Conservation (phyloP, 30 jellyfish, hydroid and myxozoan genomes). For the Pseudorhiza aurosa region DNA sequence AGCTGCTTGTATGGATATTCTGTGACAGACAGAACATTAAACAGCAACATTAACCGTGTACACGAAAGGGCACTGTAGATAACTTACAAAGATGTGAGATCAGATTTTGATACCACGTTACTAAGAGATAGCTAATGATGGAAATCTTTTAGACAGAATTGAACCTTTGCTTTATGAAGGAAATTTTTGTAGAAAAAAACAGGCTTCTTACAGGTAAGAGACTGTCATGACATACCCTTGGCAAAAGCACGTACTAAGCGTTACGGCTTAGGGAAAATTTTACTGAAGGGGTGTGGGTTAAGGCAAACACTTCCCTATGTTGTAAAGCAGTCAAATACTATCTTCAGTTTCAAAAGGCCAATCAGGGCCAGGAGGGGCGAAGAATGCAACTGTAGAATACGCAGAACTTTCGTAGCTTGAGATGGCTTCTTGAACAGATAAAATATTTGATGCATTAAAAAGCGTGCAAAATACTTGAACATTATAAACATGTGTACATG, state of each 20-base stretch:
- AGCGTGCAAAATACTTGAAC: too few relatives aligned
- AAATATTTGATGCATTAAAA: too few relatives aligned
- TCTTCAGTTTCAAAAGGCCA: neutral
- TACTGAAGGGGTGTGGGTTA: neutral
- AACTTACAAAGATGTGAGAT: too few relatives aligned
- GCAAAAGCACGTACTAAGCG: constrained; percentile 22
- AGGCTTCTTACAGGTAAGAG: constrained; percentile 10
- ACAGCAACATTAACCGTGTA: too few relatives aligned
- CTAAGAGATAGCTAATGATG: too few relatives aligned
- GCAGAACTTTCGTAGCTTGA: constrained; percentile 1
- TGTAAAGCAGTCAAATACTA: constrained; percentile 8
- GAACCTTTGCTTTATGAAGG: neutral
- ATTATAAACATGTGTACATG: too few relatives aligned
- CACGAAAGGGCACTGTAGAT: too few relatives aligned
- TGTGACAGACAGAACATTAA: too few relatives aligned
- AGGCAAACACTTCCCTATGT: constrained; percentile 14
- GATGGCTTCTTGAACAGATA: constrained; percentile 11
- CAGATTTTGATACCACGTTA: too few relatives aligned
- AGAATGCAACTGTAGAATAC: constrained; percentile 31
- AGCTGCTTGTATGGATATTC: too few relatives aligned
- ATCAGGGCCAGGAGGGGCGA: constrained; percentile 6
- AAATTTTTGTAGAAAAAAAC: neutral
- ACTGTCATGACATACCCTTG: constrained; percentile 6
- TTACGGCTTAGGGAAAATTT: constrained; percentile 15
- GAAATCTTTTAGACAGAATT: neutral